Conservation (phyloP, 2,888 invertebrate genomes). For the Amphimallon solstitiale region DNA sequence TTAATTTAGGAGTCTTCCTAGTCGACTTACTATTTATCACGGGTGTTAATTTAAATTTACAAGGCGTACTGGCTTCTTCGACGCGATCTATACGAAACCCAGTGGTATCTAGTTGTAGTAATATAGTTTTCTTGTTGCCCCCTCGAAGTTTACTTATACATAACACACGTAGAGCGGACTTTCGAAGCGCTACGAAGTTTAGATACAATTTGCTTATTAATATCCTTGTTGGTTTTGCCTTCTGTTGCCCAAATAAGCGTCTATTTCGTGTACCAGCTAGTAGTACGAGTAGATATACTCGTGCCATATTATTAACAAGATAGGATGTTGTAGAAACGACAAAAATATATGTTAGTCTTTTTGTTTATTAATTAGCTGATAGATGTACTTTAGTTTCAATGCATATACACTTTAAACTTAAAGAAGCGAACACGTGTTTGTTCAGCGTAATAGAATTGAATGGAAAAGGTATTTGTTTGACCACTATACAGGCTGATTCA, state of each 20-base stretch:
- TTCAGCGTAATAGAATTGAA: too few relatives aligned
- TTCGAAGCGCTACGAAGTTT: conserved; percentile 10
- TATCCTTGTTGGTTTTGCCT: background rate
- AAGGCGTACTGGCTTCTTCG: background rate
- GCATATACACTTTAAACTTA: background rate
- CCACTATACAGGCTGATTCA: too few relatives aligned
- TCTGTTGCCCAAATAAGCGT: conserved; percentile 6
- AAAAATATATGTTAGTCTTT: too few relatives aligned
- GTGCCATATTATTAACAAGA: too few relatives aligned
- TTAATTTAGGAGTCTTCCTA: conserved; percentile 25
- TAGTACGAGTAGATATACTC: background rate
- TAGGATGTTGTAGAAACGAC: too few relatives aligned
- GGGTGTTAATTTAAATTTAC: conserved; percentile 25
- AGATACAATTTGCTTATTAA: conserved; percentile 21
- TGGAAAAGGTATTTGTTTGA: too few relatives aligned
- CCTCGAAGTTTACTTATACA: too few relatives aligned
- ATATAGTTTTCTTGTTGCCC: conserved; percentile 12
- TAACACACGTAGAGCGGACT: background rate
- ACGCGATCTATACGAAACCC: too few relatives aligned
- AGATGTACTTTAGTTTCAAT: background rate
- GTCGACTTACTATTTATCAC: conserved; percentile 9
- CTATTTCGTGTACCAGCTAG: background rate
- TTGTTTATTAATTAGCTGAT: too few relatives aligned
- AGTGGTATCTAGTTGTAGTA: too few relatives aligned
- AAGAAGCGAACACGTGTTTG: background rate